Evolutionary conservation across 1,140 invertebrate genomes (phyloP).

Genomic region (Polyergus mexicanus): DNA sequence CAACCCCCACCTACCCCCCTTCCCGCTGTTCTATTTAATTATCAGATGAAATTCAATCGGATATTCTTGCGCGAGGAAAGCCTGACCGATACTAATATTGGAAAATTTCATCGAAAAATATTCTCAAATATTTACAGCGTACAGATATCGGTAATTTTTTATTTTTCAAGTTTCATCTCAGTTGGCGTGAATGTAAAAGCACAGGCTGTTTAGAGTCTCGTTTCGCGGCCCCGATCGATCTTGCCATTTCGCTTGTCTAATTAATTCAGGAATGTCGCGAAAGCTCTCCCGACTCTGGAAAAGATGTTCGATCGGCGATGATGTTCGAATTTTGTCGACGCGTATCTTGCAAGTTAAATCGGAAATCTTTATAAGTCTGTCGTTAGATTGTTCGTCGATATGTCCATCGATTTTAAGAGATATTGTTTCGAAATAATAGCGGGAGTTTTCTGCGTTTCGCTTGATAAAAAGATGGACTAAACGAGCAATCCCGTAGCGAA

Average conservation of each 20-base stretch:
- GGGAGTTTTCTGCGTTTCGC: conserved; percentile 16
- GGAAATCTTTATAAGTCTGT: background rate
- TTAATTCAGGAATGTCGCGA: conserved; percentile 56
- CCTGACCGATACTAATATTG: background rate
- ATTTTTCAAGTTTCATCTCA: background rate
- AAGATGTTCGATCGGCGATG: background rate
- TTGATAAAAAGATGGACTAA: background rate
- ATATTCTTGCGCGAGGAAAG: background rate
- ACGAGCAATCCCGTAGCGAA: background rate
- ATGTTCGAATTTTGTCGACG: background rate
- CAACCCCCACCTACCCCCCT: background rate
- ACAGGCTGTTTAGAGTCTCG: background rate
- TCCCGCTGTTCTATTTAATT: conserved; percentile 50
- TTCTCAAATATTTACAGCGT: background rate
- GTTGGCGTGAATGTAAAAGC: background rate
- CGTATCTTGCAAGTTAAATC: background rate
- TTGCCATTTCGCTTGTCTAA: conserved; percentile 23
- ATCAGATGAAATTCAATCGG: conserved; percentile 18
- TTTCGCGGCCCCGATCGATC: background rate
- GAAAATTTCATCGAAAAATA: conserved; percentile 1
- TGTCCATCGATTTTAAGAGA: conserved; percentile 19
- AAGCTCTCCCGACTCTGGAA: background rate
- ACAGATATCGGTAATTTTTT: background rate
- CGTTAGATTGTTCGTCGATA: background rate
- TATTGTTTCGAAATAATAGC: conserved; percentile 58